Percentiles rank a stretch among this genome's conserved stretches.
Conservation (phyloP, 1,140 invertebrate species). For the Oncopodura yosiiana region DNA sequence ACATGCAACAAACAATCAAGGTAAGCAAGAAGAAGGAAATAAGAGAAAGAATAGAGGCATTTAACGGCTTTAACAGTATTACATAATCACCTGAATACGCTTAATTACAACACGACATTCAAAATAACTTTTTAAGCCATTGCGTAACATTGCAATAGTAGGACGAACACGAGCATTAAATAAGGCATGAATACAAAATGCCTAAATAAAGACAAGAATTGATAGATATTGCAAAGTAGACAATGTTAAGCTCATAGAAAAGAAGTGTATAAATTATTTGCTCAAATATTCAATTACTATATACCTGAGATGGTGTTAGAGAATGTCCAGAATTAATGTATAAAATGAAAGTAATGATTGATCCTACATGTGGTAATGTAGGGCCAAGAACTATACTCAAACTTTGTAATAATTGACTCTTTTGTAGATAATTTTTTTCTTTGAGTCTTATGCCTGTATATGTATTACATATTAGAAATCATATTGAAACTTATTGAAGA, state of each 20-base stretch:
- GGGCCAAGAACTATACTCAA: slow-evolving; percentile 51
- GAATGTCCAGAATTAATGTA: slow-evolving; percentile 50
- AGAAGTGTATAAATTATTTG: not conserved
- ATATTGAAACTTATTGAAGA: not conserved
- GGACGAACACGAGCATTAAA: slow-evolving; percentile 34
- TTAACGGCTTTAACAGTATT: slow-evolving; percentile 38
- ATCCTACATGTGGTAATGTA: slow-evolving; percentile 52
- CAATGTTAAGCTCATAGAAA: not conserved
- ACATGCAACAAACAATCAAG: not conserved
- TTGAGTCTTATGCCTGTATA: slow-evolving; percentile 46
- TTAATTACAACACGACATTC: slow-evolving; percentile 18
- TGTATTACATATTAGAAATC: slow-evolving; percentile 3
- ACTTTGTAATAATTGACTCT: slow-evolving; percentile 51
- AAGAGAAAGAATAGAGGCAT: slow-evolving; percentile 16
- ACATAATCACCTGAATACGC: slow-evolving; percentile 36
- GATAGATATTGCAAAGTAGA: not conserved
- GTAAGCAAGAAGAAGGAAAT: not conserved
- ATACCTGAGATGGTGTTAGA: slow-evolving; percentile 53
- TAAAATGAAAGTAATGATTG: slow-evolving; percentile 53
- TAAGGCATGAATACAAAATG: slow-evolving; percentile 35
- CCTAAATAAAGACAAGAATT: slow-evolving; percentile 37
- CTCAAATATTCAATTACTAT: slow-evolving; percentile 10
- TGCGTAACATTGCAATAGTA: slow-evolving; percentile 13
- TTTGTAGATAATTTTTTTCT: slow-evolving; percentile 49
- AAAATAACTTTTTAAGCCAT: slow-evolving; percentile 22